Evolutionary conservation across 2,797 vertebrate species (phyloP), one percentile per base, ranked within the genome.

Genomic region (Sebastes baramenuke): DNA sequence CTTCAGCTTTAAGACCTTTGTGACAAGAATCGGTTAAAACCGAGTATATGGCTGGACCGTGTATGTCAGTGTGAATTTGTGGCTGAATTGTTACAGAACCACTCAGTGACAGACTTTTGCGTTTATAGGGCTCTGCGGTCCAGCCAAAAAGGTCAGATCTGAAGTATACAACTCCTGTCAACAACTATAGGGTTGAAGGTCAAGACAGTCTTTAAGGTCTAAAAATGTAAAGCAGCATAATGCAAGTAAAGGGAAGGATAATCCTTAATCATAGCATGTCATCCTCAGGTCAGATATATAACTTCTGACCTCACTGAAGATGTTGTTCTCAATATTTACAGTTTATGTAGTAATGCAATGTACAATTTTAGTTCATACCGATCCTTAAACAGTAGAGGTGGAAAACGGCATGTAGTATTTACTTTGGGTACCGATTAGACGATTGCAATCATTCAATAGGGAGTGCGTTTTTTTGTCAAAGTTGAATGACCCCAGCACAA

Each of bases 231-330:
- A 67, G 60, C 42, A 62, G 68, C 62, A 72, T 71, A 38, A 80
- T 38, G 38, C 60, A 27, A 62, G 29, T 49, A 55, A 74, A 72
- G 54, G 60, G 60, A 60, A 27, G 49, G 77, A 58, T 77, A 79
- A 88, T 75, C 77, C 66, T 32, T 65, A 81, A 84, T 67, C 67
- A 74, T 9, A 36, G 38, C 30, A 69, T n/a, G 81, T 75, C 68
- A 72, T 55, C 70, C 32, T 64, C 49, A 9, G 10, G 59, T 80
- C 75, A 75, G 27, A 85, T 79, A 79, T 56, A 82, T 24, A 82
- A 67, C 69, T 24, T 67, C 36, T 77, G 62, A 75, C 18, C 25
- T 72, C 62, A 71, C 22, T 38, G 20, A 64, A 30, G 38, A 38
- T 25, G 18, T 18, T n/a, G n/a, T 8, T 42, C 8, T 54, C 1